Evolutionary conservation across 2,797 vertebrate genomes (phyloP).

Genomic region (Adrianichthys oophorus): DNA sequence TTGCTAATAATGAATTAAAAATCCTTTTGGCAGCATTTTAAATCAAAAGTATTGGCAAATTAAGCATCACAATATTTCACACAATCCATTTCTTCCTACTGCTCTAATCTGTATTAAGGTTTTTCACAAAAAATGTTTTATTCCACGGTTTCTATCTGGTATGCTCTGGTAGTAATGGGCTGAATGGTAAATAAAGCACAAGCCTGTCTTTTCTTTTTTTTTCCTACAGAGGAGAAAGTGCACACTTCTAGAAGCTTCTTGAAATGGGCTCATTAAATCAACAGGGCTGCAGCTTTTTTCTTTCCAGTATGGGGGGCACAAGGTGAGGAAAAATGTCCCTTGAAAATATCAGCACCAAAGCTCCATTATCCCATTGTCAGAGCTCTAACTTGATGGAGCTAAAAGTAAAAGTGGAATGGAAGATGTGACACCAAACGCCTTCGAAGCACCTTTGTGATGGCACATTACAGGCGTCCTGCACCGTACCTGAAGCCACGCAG

Average conservation of each 20-base stretch:
- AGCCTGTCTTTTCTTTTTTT: conserved; percentile 62
- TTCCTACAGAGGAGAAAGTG: conserved; percentile 51
- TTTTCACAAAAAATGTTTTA: conserved; percentile 68
- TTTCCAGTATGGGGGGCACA: conserved; percentile 7
- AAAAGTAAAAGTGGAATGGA: conserved; percentile 35
- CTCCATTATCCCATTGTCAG: conserved; percentile 18
- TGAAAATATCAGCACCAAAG: conserved; percentile 25
- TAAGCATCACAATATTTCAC: too few species aligned
- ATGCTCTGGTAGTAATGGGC: conserved; percentile 47
- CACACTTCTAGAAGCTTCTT: conserved; percentile 50
- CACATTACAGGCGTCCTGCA: conserved; percentile 24
- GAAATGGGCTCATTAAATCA: conserved; percentile 70
- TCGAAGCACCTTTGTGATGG: conserved; percentile 24
- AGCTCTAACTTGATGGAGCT: conserved; percentile 11
- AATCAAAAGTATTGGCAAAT: too few species aligned
- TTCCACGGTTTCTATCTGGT: conserved; percentile 66
- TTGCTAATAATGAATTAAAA: too few species aligned
- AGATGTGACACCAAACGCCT: conserved; percentile 17
- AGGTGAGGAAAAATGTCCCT: conserved; percentile 21
- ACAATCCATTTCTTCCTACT: too few species aligned
- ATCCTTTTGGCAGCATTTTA: too few species aligned
- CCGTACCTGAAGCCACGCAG: conserved; percentile 3
- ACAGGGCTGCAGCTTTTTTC: conserved; percentile 32
- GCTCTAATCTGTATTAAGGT: too few species aligned
- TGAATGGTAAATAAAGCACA: conserved; percentile 81